These are phyloP conservation scores for Cheirogaleus medius DNA, from an alignment of 2,113 vertebrate genomes.

Conservation along the genomic window DNA sequence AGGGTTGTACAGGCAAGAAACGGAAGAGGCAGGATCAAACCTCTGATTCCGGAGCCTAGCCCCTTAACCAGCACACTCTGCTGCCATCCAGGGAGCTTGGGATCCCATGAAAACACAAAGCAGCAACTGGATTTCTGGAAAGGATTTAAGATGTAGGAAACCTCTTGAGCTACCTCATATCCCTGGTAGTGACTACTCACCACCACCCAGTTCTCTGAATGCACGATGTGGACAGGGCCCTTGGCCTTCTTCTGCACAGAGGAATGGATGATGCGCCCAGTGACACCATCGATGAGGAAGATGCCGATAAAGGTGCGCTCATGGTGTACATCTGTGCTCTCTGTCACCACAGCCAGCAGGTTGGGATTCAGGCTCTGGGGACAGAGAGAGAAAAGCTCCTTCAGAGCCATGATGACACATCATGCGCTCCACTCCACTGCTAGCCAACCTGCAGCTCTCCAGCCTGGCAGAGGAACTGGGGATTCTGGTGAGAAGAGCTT, in stretches of 20 bases:
- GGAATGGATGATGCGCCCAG: constrained; percentile 95
- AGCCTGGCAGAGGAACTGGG: background rate
- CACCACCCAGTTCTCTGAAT: constrained; percentile 99
- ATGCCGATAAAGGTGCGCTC: constrained; percentile 96
- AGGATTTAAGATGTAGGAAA: background rate
- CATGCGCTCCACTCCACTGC: background rate
- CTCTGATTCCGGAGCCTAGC: background rate
- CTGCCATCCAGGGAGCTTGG: background rate
- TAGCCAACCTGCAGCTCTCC: background rate
- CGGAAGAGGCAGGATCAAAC: background rate
- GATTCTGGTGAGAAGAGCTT: background rate
- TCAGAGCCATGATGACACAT: rapidly evolving
- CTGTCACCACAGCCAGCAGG: constrained; percentile 94
- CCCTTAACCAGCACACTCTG: background rate
- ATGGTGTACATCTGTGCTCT: constrained; percentile 93
- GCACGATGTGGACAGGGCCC: constrained; percentile 95
- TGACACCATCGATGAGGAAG: constrained; percentile 94
- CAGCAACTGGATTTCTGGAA: background rate
- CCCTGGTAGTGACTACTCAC: constrained; percentile 83
- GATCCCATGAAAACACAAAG: background rate
- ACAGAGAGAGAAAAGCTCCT: background rate
- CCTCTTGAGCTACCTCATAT: rapidly evolving
- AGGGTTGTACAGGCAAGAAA: background rate
- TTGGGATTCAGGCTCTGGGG: constrained; percentile 96
- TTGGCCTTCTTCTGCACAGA: constrained; percentile 94